These are phyloP conservation scores for Pocillopora damicornis DNA, from an alignment of 64 coral and sea anemone genomes.

Conservation along the genomic window DNA sequence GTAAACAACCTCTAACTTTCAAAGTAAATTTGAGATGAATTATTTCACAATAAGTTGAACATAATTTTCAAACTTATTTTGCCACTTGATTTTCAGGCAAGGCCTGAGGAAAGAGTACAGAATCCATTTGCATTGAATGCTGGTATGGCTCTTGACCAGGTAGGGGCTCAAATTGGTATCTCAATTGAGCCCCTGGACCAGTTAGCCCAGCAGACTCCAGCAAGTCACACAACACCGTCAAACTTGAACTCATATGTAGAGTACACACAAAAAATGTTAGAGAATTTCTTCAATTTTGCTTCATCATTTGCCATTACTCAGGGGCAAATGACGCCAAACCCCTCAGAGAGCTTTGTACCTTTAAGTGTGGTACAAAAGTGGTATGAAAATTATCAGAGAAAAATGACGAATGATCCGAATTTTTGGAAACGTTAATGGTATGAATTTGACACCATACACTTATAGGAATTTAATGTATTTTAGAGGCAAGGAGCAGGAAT, in stretches of 20 bases:
- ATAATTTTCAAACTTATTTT: too few species aligned
- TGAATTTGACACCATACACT: background rate
- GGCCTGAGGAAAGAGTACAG: slow-evolving; percentile 69
- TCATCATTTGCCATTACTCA: slow-evolving; percentile 87
- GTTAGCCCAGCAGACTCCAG: slow-evolving; percentile 83
- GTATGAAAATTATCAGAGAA: slow-evolving; percentile 88
- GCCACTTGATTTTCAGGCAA: slow-evolving; percentile 26
- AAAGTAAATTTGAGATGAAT: background rate
- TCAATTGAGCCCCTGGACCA: slow-evolving; percentile 86
- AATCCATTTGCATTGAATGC: slow-evolving; percentile 79
- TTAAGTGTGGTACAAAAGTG: slow-evolving; percentile 84
- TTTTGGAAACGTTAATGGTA: slow-evolving; percentile 76
- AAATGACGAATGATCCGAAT: slow-evolving; percentile 86
- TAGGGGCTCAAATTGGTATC: slow-evolving; percentile 84
- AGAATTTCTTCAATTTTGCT: slow-evolving; percentile 96
- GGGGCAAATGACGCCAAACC: slow-evolving; percentile 90
- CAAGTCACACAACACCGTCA: slow-evolving; percentile 61
- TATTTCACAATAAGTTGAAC: background rate
- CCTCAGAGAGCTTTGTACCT: slow-evolving; percentile 78
- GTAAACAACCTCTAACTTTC: too few species aligned
- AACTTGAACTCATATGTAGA: slow-evolving; percentile 87
- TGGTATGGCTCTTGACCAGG: slow-evolving; percentile 18
- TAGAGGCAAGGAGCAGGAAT: background rate
- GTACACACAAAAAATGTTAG: slow-evolving; percentile 96
- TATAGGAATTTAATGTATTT: background rate